Percentiles rank a stretch among this genome's conserved stretches.
These are phyloP conservation scores for Timema cristinae DNA, from an alignment of 2,888 invertebrate species.

Conservation along the genomic window DNA sequence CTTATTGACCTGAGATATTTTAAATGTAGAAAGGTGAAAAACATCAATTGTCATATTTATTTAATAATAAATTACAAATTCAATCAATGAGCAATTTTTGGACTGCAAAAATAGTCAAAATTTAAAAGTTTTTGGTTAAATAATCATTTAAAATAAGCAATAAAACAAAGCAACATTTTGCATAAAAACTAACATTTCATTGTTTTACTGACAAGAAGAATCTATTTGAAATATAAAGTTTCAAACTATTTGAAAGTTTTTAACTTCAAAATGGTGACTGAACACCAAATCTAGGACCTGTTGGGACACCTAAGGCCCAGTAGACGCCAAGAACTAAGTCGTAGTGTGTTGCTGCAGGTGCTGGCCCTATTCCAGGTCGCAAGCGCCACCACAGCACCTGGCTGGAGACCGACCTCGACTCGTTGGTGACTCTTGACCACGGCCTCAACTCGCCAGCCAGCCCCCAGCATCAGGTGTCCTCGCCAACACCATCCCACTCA, in stretches of 20 bases:
- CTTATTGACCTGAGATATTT: too few relatives aligned
- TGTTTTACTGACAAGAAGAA: not conserved
- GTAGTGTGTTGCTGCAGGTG: slow-evolving; percentile 29
- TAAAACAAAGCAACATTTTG: too few relatives aligned
- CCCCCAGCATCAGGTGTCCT: slow-evolving; percentile 28
- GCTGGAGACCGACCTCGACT: slow-evolving; percentile 88
- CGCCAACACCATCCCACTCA: slow-evolving; percentile 35
- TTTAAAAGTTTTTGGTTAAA: too few relatives aligned
- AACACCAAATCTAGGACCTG: too few relatives aligned
- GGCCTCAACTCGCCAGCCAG: slow-evolving; percentile 47
- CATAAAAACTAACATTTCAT: too few relatives aligned
- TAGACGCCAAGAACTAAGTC: not conserved
- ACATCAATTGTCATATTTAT: too few relatives aligned
- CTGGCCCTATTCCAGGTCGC: slow-evolving; percentile 36
- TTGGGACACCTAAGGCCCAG: too few relatives aligned
- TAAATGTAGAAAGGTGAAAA: too few relatives aligned
- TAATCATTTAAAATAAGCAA: too few relatives aligned
- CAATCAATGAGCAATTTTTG: too few relatives aligned
- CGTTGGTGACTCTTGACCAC: slow-evolving; percentile 70
- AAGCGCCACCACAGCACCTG: slow-evolving; percentile 67
- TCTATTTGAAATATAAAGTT: not conserved
- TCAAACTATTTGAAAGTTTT: not conserved
- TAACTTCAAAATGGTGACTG: not conserved
- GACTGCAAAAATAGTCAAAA: too few relatives aligned
- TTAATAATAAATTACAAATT: too few relatives aligned